These are phyloP conservation scores for Grallaria varia DNA, from an alignment of 2,113 vertebrate species.

Conservation along the genomic window DNA sequence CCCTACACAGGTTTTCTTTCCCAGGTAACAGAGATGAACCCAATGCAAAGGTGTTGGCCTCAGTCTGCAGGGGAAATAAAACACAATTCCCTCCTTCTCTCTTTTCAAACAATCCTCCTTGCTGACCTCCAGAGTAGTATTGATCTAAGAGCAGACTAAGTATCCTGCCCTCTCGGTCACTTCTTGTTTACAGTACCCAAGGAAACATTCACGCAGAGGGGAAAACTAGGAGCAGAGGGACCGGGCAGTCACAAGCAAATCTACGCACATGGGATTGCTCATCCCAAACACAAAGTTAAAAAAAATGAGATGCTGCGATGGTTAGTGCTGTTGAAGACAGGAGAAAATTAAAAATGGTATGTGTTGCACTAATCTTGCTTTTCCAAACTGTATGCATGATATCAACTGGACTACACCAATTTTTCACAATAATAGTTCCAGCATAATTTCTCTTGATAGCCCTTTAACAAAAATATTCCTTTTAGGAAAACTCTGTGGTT, in stretches of 20 bases:
- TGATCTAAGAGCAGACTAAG: not conserved
- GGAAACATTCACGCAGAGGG: not conserved
- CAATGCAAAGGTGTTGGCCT: not conserved
- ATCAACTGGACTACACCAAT: constrained; percentile 12
- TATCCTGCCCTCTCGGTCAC: not conserved
- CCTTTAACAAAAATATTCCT: not conserved
- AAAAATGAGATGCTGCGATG: constrained; percentile 4
- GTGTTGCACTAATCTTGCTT: constrained; percentile 43
- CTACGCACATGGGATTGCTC: not conserved
- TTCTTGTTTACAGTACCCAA: not conserved
- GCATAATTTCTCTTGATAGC: constrained; percentile 31
- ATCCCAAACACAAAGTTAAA: not conserved
- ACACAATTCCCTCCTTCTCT: not conserved
- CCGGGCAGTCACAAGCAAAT: not conserved
- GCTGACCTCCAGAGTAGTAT: not conserved
- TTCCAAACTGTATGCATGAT: not conserved
- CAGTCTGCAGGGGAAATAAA: not conserved
- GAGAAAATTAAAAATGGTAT: constrained; percentile 48
- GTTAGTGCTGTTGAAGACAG: not conserved
- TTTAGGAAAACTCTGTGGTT: not conserved
- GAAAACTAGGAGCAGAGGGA: not conserved
- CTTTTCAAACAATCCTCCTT: not conserved
- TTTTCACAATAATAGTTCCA: constrained; percentile 35
- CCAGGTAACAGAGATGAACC: not conserved
- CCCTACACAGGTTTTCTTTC: not conserved